phyloP scores from a whole-genome alignment of 1,140 invertebrate genomes.

The Nomia melanderi region DNA sequence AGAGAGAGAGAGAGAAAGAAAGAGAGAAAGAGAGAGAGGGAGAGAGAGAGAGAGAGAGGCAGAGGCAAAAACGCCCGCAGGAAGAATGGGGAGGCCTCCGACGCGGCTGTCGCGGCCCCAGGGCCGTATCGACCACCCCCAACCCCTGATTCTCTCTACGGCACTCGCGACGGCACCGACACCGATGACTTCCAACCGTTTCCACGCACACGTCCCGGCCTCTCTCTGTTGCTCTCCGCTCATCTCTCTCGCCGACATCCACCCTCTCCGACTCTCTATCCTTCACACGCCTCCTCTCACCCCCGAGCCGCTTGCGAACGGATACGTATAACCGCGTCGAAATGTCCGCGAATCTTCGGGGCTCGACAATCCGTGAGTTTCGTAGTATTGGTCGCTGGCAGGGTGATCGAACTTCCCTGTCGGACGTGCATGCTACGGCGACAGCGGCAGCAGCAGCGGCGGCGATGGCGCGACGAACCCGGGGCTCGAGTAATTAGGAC shows the following conservation, averaged over 20 bases:
- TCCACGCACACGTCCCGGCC: slow-evolving; percentile 48
- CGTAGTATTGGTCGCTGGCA: slow-evolving; percentile 42
- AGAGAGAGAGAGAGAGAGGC: slow-evolving; percentile 43
- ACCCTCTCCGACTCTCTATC: slow-evolving; percentile 3
- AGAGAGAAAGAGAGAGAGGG: slow-evolving; percentile 62
- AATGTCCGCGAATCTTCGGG: slow-evolving; percentile 49
- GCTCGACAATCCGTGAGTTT: slow-evolving; percentile 43
- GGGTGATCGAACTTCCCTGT: slow-evolving; percentile 57
- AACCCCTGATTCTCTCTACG: slow-evolving; percentile 50
- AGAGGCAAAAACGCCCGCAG: slow-evolving; percentile 77
- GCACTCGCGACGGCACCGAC: slow-evolving; percentile 58
- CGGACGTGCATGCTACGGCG: slow-evolving; percentile 24
- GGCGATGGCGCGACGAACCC: background rate
- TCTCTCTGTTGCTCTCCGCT: slow-evolving; percentile 8
- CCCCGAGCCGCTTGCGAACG: slow-evolving; percentile 17
- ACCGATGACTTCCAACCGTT: slow-evolving; percentile 65
- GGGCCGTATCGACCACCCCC: slow-evolving; percentile 78
- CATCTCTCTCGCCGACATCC: background rate
- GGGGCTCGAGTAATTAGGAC: background rate
- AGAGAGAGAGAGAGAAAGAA: slow-evolving; percentile 49
- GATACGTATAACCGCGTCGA: slow-evolving; percentile 46
- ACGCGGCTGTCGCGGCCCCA: slow-evolving; percentile 77
- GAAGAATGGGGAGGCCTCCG: slow-evolving; percentile 78
- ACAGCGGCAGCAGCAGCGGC: slow-evolving; percentile 31
- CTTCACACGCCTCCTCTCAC: slow-evolving; percentile 12